Base-by-base conservation (phyloP, 2,888 invertebrate genomes). In the Litoditis marina region DNA sequence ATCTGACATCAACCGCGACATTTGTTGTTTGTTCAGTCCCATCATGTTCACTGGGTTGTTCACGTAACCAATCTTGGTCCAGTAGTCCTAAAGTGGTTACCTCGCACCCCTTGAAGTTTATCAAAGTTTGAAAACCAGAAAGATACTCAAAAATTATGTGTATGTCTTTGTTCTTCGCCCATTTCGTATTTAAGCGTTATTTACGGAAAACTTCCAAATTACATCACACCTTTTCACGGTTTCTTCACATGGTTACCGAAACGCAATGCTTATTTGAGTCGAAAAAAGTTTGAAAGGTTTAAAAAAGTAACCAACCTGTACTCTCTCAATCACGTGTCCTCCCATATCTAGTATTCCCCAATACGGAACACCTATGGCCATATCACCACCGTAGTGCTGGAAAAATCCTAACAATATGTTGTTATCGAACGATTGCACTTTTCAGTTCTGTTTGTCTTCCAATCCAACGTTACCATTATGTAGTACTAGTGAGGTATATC, bases 331-430 rank as follows among this genome's bases (percentile, higher is more conserved):
- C 59, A 61, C 68, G 49, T 71, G 71, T 1, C 71, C 71, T 11
- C 65, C 65, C 27, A 71, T 68, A 56, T 71, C 68, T 46, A 71
- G 47, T 31, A 68, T 65, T 27, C 68, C 68, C 71, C 71, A 71
- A 51, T 63, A 68, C 16, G 71, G 71, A 62, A 71, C 61, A 53
- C 68, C 68, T 31, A 68, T 62, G 25, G 67, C 60, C 42, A 71
- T 68, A 54, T 71, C 71, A 34, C 71, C 71, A 31, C 71, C 71
- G 51, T 68, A 60, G 52, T 71, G 71, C 71, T 71, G 52, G 53
- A 66, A 61, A 13, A 49, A 25, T 19, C 2, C 22, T n/a, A n/a
- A n/a, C n/a, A n/a, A n/a, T n/a, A n/a, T n/a, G n/a, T n/a, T n/a
- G n/a, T n/a, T n/a, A n/a, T n/a, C n/a, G n/a, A n/a, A n/a, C n/a